These are phyloP conservation scores for Toxostoma redivivum DNA, from an alignment of 2,113 vertebrate genomes.

Conservation along the genomic window DNA sequence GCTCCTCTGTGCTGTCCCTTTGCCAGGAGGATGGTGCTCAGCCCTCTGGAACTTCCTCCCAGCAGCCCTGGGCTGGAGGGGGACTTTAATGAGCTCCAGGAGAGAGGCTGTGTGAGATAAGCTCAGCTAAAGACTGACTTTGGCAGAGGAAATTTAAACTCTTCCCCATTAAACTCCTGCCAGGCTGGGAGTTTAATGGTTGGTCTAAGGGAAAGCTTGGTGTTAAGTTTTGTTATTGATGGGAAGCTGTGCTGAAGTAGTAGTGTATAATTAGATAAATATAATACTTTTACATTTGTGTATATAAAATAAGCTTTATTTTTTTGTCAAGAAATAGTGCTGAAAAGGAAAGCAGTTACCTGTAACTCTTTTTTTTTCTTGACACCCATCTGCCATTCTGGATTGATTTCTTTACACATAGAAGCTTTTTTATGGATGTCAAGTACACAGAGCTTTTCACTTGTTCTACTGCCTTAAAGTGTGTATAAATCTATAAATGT, in stretches of 20 bases:
- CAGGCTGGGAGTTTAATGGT: background rate
- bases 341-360: background rate
- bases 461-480: background rate
- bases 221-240: background rate
- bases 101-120: background rate
- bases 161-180: background rate
- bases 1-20: background rate
- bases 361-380: background rate
- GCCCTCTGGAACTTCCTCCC: background rate
- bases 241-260: background rate
- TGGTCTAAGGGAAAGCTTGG: background rate
- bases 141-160: background rate
- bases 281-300: background rate
- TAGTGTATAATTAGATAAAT: background rate
- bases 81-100: conserved; percentile 19
- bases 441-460: background rate
- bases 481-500: background rate
- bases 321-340: background rate
- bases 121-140: background rate
- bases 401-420: background rate
- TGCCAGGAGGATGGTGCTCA: background rate
- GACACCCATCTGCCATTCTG: background rate
- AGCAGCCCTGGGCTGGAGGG: background rate
- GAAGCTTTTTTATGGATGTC: background rate
- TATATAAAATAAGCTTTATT: background rate